phyloP scores from a whole-genome alignment of 2,113 vertebrate genomes.

The Macroglossus sobrinus region DNA sequence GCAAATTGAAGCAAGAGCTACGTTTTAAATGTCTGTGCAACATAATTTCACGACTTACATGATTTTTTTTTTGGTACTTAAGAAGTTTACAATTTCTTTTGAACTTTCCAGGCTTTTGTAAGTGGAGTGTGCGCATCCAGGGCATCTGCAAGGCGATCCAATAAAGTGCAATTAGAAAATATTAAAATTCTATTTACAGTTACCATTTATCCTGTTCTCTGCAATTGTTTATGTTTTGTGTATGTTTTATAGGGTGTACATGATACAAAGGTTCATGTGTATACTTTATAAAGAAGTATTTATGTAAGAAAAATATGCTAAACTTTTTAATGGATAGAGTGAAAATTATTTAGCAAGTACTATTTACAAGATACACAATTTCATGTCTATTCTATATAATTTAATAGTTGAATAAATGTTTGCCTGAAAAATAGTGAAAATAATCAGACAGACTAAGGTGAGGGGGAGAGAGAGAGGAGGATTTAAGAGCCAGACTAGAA shows the following conservation, averaged over 20 bases:
- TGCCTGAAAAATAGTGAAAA: background rate
- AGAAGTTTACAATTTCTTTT: background rate
- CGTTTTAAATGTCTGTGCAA: background rate
- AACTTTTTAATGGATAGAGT: background rate
- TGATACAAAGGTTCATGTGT: background rate
- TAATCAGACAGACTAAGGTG: background rate
- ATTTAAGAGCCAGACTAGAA: background rate
- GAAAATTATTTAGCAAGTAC: background rate
- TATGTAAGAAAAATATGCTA: background rate
- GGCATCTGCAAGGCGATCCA: accelerated
- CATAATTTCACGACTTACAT: background rate
- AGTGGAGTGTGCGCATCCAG: accelerated
- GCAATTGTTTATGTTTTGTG: background rate
- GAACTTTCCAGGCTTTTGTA: background rate
- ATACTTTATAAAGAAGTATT: background rate
- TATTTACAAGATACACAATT: background rate
- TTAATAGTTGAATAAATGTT: background rate
- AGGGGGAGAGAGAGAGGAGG: background rate
- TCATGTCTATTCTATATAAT: background rate
- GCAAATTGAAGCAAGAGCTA: background rate
- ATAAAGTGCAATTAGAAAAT: background rate
- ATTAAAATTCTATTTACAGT: background rate
- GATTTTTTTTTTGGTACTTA: background rate
- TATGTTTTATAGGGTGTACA: background rate
- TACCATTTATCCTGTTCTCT: no score